A percentile compares a stretch with the other conserved stretches of the same genome.
Conservation (phyloP, 2,888 invertebrate genomes). For the Clostera curtula region DNA sequence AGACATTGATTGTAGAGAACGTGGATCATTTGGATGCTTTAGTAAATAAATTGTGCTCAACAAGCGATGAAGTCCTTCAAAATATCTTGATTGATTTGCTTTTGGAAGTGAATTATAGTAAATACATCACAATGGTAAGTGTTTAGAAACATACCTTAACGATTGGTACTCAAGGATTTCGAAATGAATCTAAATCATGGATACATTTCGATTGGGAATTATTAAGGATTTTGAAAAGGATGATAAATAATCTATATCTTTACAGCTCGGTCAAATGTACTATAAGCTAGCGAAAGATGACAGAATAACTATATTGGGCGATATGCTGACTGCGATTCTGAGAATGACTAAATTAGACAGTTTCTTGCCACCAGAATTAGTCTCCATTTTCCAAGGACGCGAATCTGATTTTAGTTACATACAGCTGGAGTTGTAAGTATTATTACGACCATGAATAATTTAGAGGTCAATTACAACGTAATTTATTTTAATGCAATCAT, state of each 20-base stretch:
- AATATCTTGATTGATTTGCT: slow-evolving; percentile 56
- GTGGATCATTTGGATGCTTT: slow-evolving; percentile 36
- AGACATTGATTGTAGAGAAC: slow-evolving; percentile 28
- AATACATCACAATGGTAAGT: slow-evolving; percentile 68
- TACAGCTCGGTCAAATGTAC: slow-evolving; percentile 62
- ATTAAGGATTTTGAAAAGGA: no score
- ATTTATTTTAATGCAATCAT: no score
- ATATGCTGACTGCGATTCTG: slow-evolving; percentile 54
- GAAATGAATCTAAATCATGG: no score
- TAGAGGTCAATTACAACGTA: no score
- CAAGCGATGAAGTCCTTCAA: slow-evolving; percentile 50
- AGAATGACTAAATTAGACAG: slow-evolving; percentile 54
- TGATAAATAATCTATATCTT: no score
- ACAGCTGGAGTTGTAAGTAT: slow-evolving; percentile 50
- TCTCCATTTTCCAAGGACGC: slow-evolving; percentile 30
- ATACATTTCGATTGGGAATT: no score
- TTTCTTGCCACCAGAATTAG: slow-evolving; percentile 65
- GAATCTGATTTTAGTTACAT: slow-evolving; percentile 52
- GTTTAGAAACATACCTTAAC: background rate
- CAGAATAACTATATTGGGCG: slow-evolving; percentile 51
- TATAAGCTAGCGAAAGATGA: slow-evolving; percentile 64
- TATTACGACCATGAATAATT: slow-evolving; percentile 2
- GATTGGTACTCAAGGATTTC: slow-evolving; percentile 1
- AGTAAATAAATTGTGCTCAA: slow-evolving; percentile 52
- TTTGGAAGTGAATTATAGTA: slow-evolving; percentile 65